Base-by-base conservation (phyloP, 1,140 invertebrate species). In the Calycopis cecrops region DNA sequence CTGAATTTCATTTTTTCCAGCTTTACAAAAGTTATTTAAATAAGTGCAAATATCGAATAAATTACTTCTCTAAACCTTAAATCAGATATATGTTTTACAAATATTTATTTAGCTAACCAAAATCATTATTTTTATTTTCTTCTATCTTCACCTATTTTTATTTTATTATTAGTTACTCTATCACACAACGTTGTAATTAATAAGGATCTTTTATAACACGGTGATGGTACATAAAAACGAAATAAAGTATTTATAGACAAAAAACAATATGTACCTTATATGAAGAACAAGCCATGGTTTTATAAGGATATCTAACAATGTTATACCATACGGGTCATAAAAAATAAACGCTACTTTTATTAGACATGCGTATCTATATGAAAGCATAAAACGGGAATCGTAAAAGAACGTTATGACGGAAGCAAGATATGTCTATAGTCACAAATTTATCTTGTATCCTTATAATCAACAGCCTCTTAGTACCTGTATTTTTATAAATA, bases 361-460 rank as follows among this genome's bases (percentile, higher is more conserved):
- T 44, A 44, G 40, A 44, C 14, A 16, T 44, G 14, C 40, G 40
- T 44, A 44, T 44, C 40, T 44, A 44, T 44, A 44, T 44, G 40
- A 44, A 44, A 17, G 40, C 40, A 44, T 44, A 44, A 44, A 44
- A 44, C 40, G 40, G 40, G 40, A 44, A 44, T 44, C 40, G 40
- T 44, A 44, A 44, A 44, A 44, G 40, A 9, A 44, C 16, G 40
- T 44, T 44, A 44, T 44, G 40, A 44, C 40, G 16, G 40, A 16
- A 17, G 17, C 40, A 9, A 44, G 17, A 44, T 44, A 44, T 16
- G 38, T 40, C 38, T 40, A 40, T 44, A 16, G 14, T 44, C 64
- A 62, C 64, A 66, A 66, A 63, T 57, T 48, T 28, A 6, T 28
- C 21, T 28, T 28, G 21, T 28, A 28, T n/a, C n/a, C 21, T 28